A percentile compares a stretch with the other conserved stretches of the same genome.
These are phyloP conservation scores for Pterois miles DNA, from an alignment of 2,797 vertebrate genomes.

Conservation along the genomic window DNA sequence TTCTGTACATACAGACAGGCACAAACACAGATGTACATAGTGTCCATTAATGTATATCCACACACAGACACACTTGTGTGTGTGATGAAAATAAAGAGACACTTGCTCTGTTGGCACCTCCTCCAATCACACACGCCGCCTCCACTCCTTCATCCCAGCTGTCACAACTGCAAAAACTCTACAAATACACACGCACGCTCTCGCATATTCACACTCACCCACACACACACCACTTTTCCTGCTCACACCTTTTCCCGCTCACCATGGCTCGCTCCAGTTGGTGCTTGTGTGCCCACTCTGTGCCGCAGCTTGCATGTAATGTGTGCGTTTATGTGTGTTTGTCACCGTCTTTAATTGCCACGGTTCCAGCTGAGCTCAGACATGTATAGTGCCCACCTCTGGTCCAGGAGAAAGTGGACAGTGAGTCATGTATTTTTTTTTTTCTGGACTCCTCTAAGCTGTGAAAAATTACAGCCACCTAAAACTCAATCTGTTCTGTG, in stretches of 20 bases:
- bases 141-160: slow-evolving; percentile 84
- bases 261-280: slow-evolving; percentile 75
- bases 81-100: slow-evolving; percentile 82
- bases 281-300: slow-evolving; percentile 76
- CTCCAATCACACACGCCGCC: slow-evolving; percentile 81
- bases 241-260: slow-evolving; percentile 82
- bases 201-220: slow-evolving; percentile 77
- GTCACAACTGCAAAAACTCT: slow-evolving; percentile 84
- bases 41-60: slow-evolving; percentile 52
- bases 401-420: slow-evolving; percentile 39
- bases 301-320: slow-evolving; percentile 59
- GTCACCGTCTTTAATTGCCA: slow-evolving; percentile 37
- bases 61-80: slow-evolving; percentile 50
- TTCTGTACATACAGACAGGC: slow-evolving; percentile 20
- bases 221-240: slow-evolving; percentile 78
- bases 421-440: slow-evolving; percentile 55
- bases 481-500: slow-evolving; percentile 59
- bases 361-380: slow-evolving; percentile 63
- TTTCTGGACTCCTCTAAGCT: slow-evolving; percentile 37
- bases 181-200: slow-evolving; percentile 76
- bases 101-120: slow-evolving; percentile 84
- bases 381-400: slow-evolving; percentile 58
- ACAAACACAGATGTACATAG: slow-evolving; percentile 73
- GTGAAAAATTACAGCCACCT: slow-evolving; percentile 63
- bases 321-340: slow-evolving; percentile 33